These are phyloP conservation scores for Heterodera filipjevi DNA, from an alignment of 2,888 invertebrate genomes.

Conservation along the genomic window DNA sequence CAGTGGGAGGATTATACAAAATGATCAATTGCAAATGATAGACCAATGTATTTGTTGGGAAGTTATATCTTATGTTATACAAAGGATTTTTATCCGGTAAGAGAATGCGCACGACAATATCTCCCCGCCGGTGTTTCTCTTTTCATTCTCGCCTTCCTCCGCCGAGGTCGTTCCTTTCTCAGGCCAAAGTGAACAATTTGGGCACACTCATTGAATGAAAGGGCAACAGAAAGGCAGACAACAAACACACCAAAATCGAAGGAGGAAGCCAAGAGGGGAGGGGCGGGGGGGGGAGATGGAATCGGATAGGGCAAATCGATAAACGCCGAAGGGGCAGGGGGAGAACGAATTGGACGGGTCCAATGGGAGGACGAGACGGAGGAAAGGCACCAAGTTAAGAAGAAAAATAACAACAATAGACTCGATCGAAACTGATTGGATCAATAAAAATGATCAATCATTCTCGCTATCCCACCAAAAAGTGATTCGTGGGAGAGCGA, in stretches of 20 bases:
- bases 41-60: too few species aligned
- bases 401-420: background rate
- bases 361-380: background rate
- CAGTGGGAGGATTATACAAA: too few species aligned
- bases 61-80: too few species aligned
- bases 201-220: background rate
- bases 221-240: background rate
- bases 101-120: background rate
- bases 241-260: constrained; percentile 11
- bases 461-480: background rate
- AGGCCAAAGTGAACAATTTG: constrained; percentile 1
- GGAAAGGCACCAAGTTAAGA: background rate
- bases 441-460: background rate
- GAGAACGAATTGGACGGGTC: background rate
- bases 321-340: background rate
- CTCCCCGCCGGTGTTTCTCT: background rate
- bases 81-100: background rate
- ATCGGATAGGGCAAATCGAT: constrained; percentile 4
- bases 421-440: background rate
- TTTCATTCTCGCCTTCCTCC: background rate
- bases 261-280: background rate
- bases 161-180: background rate
- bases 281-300: background rate
- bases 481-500: background rate
- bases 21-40: too few species aligned